Conservation (phyloP, 37 sponge, comb jelly and placozoan genomes). For the Crambe crambe region DNA sequence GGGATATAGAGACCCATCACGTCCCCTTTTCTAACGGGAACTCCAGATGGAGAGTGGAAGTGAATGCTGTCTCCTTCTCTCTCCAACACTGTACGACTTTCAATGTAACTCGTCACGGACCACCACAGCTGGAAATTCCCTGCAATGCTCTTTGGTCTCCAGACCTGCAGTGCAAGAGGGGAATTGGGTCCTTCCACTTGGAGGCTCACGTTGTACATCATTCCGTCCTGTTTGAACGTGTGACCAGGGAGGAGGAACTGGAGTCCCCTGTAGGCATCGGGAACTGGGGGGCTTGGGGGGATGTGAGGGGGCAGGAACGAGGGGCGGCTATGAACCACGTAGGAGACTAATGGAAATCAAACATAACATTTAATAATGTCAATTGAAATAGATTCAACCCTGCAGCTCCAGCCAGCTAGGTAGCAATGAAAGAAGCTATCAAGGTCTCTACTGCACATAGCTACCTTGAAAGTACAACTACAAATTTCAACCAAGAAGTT, state of each 20-base stretch:
- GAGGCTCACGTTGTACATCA: slow-evolving; percentile 4
- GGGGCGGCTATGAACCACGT: no score
- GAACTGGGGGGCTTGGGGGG: background rate
- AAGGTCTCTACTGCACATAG: no score
- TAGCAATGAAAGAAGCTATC: no score
- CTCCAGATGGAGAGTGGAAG: background rate
- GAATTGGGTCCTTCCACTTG: background rate
- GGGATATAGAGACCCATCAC: slow-evolving; percentile 11
- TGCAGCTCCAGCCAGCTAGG: no score
- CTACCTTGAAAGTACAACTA: no score
- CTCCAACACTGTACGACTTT: background rate
- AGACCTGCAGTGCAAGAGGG: slow-evolving; percentile 19
- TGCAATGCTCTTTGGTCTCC: slow-evolving; percentile 13
- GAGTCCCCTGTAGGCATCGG: background rate
- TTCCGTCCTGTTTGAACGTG: slow-evolving; percentile 8
- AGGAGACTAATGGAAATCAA: no score
- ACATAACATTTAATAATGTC: no score
- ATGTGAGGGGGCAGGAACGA: background rate
- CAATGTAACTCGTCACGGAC: background rate
- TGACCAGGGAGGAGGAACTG: slow-evolving; percentile 15
- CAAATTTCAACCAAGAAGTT: no score
- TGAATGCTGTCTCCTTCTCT: background rate
- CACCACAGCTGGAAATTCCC: slow-evolving; percentile 7
- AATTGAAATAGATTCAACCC: no score
- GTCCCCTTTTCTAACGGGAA: slow-evolving; percentile 15